Evolutionary conservation across 2,113 vertebrate species (phyloP), one percentile per base, ranked within the genome.

Genomic region (Dipodomys spectabilis): DNA sequence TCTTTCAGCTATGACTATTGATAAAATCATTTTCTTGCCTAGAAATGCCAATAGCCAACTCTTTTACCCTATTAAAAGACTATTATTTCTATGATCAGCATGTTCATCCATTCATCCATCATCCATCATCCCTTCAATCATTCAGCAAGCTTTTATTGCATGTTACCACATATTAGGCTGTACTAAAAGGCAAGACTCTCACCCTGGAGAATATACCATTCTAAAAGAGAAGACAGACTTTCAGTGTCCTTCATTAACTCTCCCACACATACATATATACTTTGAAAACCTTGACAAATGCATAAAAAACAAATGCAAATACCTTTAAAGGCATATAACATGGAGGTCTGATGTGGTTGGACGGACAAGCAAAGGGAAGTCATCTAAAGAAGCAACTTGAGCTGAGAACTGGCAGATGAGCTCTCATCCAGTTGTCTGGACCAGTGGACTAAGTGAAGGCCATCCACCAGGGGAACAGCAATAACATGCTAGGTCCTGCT

Each of bases 1-100:
- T 57, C n/a, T 88, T 45, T 69, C 23, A 82, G 23, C 49, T 75
- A 39, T 89, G 39, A 57, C n/a, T 39, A 77, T 69, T 11, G 57
- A 72, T 60, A 32, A 95, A 79, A 88, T 74, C 10, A 80, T 87
- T 93, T 86, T 49, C 39, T 84, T 90, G 53, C 39, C 49, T 86
- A 78, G 45, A 95, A 91, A 95, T 39, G 16, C 16, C 64, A 90
- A 53, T 7, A 80, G 4, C 4, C 6, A 73, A 68, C 35, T 74
- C 60, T 86, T 65, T 82, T 23, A 22, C 10, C 79, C 60, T 82
- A 23, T 86, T 32, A 20, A 71, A 90, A 75, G 19, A 10, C 57
- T 78, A 9, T n/a, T 73, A 80, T 78, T 67, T 74, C 23, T 1
- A 10, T 12, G 1, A 6, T 39, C 32, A 60, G 10, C 9, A 5